Evolutionary conservation across 64 coral and sea anemone genomes (phyloP), one percentile per base, ranked within the genome.

Genomic region (Cladopsammia gracilis): DNA sequence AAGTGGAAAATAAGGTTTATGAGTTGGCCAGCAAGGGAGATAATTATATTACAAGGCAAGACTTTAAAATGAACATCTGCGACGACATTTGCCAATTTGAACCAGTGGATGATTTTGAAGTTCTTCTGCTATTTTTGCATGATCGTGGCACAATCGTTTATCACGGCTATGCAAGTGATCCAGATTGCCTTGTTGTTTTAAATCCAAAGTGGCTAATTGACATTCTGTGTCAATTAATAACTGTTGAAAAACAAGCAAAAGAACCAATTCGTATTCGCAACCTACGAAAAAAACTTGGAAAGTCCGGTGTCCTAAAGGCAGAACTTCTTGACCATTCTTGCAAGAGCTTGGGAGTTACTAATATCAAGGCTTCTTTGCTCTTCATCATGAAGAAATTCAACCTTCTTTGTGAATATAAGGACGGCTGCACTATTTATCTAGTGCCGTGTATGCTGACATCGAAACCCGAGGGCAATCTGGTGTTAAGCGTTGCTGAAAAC

Each of bases 341-440:
- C 13, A 34, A 6, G 13, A 43, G 26, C 11, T 13, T 26, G 69
- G 25, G 25, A n/a, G 4, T 71, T 26, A 24, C 1, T 3, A 24
- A 71, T 10, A 71, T 71, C 25, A 71, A 71, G 69, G 25, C 7
- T 3, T 43, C 69, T 6, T 7, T 71, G 24, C 7, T 71, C 11
- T 34, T 13, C 69, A 6, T 71, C 22, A 71, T 71, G 69, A 71
- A 71, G 25, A 71, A 71, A 13, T 71, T 71, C 25, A 71, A 71
- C 69, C 69, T 71, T 71, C 69, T 71, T 71, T 71, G 69, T 71
- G 69, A 26, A 71, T 42, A 43, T 71, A 71, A n/a, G 5, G 69
- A 71, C 4, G 25, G 25, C 6, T 1, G 2, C 2, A 12, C 69
- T 10, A 42, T 71, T n/a, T 71, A 71, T 13, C 69, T 71, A 7